Base-by-base conservation (phyloP, 2,888 invertebrate species). In the Podabrus alpinus region DNA sequence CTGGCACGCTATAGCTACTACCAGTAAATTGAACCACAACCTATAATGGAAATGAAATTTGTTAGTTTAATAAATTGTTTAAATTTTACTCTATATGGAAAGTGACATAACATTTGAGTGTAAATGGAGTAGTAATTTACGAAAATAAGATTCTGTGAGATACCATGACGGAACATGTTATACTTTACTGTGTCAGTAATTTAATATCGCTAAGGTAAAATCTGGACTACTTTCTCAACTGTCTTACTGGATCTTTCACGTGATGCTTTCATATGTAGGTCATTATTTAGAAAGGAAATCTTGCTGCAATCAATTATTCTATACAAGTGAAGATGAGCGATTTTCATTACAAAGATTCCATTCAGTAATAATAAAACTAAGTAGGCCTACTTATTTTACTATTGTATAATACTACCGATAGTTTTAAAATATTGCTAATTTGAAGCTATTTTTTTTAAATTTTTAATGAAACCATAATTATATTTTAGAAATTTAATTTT, bases 11-110 rank as follows among this genome's bases (percentile, higher is more conserved):
- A 75, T 59, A 15, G 74, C n/a, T 25, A 59, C 64, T 66, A 78
- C 69, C 45, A 77, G 69, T 60, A 74, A 72, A 59, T 59, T 60
- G 16, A 72, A 73, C 77, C 78, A 77, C 74, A 74, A 71, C 74
- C 80, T 80, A 77, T 21, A 79, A 79, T 25, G 17, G 17, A 59
- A 45, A 45, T 17, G 15, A 68, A 45, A 45, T 61, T 61, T 9
- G 15, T 61, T 61, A 61, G 4, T 61, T 7, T 1, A 11, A 3
- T 2, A 4, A 15, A 45, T 45, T 45, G 45, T 45, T 45, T 45
- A 45, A 45, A 45, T 45, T 45, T 45, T 45, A 45, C 7, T 45
- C n/a, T 45, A n/a, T n/a, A 45, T n/a, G 1, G n/a, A 45, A n/a
- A 45, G 45, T 45, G 45, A 45, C n/a, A n/a, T 45, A 45, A 45